These are phyloP conservation scores for Bombus soroeensis DNA, from an alignment of 1,140 invertebrate genomes.

Conservation along the genomic window DNA sequence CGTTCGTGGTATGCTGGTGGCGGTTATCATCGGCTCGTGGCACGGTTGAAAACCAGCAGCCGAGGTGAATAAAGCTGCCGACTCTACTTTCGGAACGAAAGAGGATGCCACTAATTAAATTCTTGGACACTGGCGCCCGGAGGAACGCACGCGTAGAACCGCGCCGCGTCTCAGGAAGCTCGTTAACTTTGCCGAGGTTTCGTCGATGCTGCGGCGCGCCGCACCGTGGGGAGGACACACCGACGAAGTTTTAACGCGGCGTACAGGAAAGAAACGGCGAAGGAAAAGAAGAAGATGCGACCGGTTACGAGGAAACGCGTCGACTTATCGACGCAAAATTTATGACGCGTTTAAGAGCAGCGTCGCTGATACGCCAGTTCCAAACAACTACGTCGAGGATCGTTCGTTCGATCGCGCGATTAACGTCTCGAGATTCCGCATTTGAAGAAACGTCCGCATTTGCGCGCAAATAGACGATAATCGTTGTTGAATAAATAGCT, in stretches of 20 bases:
- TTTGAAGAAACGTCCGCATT: background rate
- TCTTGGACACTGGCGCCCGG: constrained; percentile 61
- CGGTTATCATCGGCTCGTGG: constrained; percentile 19
- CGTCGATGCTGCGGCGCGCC: constrained; percentile 35
- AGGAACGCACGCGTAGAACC: constrained; percentile 32
- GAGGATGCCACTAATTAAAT: constrained; percentile 66
- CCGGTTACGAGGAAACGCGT: background rate
- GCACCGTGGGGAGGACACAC: background rate
- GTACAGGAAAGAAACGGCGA: background rate
- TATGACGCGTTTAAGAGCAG: too few species aligned
- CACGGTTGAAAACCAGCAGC: background rate
- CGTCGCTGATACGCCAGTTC: too few species aligned
- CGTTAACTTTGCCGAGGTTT: constrained; percentile 59
- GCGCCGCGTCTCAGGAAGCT: constrained; percentile 47
- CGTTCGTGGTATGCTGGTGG: too few species aligned
- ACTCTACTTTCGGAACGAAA: constrained; percentile 50
- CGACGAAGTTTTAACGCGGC: background rate
- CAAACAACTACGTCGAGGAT: too few species aligned
- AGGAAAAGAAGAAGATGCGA: background rate
- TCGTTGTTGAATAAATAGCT: background rate
- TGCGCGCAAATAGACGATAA: background rate
- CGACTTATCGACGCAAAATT: background rate
- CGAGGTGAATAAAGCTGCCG: constrained; percentile 45
- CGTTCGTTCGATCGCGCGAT: too few species aligned
- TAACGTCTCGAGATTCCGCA: too few species aligned